Conservation (phyloP, 2,113 vertebrate species). For the Colius striatus region DNA sequence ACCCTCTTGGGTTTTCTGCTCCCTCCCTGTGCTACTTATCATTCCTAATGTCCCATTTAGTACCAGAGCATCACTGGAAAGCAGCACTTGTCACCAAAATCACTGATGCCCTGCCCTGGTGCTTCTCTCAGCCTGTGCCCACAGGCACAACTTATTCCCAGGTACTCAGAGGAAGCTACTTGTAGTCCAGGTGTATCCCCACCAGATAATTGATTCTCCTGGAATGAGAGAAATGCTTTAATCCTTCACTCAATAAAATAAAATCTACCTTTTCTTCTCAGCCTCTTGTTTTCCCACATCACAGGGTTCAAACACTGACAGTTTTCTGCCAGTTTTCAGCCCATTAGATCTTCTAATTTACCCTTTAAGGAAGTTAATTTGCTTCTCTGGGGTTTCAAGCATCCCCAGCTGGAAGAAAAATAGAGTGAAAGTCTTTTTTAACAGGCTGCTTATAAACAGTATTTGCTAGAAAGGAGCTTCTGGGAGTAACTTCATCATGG, state of each 20-base stretch:
- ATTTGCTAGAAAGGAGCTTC: not conserved
- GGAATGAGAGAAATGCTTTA: not conserved
- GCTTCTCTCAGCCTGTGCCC: not conserved
- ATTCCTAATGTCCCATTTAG: not conserved
- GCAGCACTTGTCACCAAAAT: not conserved
- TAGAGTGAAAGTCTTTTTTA: not conserved
- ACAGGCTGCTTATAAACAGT: not conserved
- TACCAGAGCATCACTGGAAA: not conserved
- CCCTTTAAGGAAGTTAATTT: not conserved
- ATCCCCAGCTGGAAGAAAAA: not conserved
- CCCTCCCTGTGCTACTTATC: accelerated
- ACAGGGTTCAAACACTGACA: not conserved
- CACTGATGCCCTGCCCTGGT: not conserved
- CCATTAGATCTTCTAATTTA: constrained; percentile 9
- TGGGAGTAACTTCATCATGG: not conserved
- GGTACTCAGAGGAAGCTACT: not conserved
- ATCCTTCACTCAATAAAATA: not conserved
- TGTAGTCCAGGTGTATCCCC: not conserved
- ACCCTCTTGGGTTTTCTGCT: not conserved
- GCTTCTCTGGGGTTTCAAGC: not conserved
- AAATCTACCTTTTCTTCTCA: not conserved
- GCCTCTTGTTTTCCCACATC: not conserved
- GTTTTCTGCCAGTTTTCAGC: not conserved
- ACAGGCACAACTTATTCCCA: not conserved
- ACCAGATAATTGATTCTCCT: not conserved